phyloP scores from a whole-genome alignment of 2,113 vertebrate genomes.

The Albula glossodonta region DNA sequence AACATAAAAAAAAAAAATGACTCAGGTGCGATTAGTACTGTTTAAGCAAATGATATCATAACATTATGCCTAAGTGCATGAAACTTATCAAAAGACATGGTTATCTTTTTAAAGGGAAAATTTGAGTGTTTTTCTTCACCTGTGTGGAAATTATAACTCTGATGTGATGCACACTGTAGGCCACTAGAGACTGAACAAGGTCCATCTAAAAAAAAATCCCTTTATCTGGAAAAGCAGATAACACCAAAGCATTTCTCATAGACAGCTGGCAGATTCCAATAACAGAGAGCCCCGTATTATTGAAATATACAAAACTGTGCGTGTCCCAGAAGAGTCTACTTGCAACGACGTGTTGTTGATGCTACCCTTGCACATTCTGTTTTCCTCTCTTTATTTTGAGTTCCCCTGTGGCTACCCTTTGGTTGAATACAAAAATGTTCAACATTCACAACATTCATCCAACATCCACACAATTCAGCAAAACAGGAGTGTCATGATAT shows the following conservation, averaged over 20 bases:
- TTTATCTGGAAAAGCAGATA: neutral
- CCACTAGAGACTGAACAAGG: constrained; percentile 6
- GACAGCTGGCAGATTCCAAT: neutral
- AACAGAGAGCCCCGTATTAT: neutral
- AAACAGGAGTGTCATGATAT: too few relatives aligned
- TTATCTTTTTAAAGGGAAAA: neutral
- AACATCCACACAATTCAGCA: too few relatives aligned
- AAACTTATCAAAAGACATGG: neutral
- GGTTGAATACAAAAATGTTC: too few relatives aligned
- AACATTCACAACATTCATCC: too few relatives aligned
- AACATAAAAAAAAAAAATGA: neutral
- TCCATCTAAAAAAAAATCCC: neutral
- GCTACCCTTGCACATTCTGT: neutral
- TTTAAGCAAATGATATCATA: neutral
- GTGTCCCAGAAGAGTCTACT: neutral
- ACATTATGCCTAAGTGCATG: neutral
- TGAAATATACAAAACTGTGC: neutral
- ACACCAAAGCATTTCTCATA: neutral
- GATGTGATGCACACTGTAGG: neutral
- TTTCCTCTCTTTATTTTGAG: too few relatives aligned
- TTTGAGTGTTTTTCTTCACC: neutral
- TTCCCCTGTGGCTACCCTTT: too few relatives aligned
- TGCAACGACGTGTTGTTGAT: neutral
- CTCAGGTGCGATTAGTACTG: too few relatives aligned
- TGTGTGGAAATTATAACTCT: neutral